These are phyloP conservation scores for Sceloporus undulatus DNA, from an alignment of 2,113 vertebrate genomes.

Conservation along the genomic window DNA sequence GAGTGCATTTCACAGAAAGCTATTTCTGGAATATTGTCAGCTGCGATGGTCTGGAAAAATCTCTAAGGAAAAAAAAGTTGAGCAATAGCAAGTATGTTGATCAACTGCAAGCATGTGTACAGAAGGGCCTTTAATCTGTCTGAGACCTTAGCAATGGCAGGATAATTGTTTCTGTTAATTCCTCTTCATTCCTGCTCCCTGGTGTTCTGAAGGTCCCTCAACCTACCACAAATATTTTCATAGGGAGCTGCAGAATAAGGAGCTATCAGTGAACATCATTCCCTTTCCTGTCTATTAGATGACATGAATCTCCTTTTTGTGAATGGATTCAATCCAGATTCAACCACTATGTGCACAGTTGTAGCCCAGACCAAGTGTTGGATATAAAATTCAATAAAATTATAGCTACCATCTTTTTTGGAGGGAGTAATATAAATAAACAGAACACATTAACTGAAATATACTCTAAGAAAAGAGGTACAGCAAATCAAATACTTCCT, in stretches of 20 bases:
- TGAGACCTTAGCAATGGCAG: neutral
- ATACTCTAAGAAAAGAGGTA: fast-evolving
- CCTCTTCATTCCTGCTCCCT: neutral
- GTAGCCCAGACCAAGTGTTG: neutral
- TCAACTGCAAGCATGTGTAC: neutral
- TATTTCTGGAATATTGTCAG: neutral
- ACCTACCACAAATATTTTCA: neutral
- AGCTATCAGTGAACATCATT: neutral
- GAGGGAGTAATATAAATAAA: neutral
- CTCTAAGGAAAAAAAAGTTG: too few species aligned
- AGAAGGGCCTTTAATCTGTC: neutral
- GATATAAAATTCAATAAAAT: neutral
- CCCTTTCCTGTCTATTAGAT: neutral
- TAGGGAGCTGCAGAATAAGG: neutral
- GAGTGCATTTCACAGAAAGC: too few species aligned
- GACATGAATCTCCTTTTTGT: neutral
- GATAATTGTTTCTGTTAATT: neutral
- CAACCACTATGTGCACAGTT: neutral
- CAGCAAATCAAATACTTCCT: slow-evolving; percentile 41
- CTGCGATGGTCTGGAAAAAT: too few species aligned
- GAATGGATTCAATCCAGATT: neutral
- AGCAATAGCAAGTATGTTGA: neutral
- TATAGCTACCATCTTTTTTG: neutral
- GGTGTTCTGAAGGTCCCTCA: neutral
- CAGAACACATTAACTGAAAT: neutral